These are phyloP conservation scores for Smutsia temminckii DNA, from an alignment of 2,797 vertebrate genomes.

Conservation along the genomic window DNA sequence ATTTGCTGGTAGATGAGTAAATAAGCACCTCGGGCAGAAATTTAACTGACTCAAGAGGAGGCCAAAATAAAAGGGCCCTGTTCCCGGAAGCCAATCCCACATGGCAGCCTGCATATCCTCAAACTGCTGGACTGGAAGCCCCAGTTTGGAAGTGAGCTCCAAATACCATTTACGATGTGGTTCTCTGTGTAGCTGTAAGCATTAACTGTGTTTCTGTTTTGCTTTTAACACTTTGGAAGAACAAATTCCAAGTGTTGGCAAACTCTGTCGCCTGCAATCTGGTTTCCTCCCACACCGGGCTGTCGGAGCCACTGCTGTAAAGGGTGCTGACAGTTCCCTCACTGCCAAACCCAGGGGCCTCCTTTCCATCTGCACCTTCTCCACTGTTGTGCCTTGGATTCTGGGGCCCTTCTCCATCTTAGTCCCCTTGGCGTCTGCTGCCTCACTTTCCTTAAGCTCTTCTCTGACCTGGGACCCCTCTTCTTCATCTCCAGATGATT, in stretches of 20 bases:
- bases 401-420: neutral
- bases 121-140: neutral
- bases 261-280: conserved; percentile 48
- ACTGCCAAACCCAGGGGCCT: neutral
- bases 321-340: neutral
- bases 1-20: neutral
- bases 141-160: neutral
- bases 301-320: neutral
- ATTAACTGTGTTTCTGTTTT: conserved; percentile 62
- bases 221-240: conserved; percentile 66
- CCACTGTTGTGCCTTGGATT: accelerated
- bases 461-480: neutral
- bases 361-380: neutral
- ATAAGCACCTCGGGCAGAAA: neutral
- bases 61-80: neutral
- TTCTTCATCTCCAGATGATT: neutral
- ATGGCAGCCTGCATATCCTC: neutral
- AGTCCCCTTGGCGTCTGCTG: neutral
- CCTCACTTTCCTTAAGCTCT: neutral
- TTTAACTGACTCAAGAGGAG: neutral
- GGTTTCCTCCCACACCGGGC: conserved; percentile 30
- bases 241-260: conserved; percentile 55
- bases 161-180: neutral
- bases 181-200: neutral
- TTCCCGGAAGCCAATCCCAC: neutral